A percentile compares a stretch with the other conserved stretches of the same genome.
Conservation (phyloP, 2,797 vertebrate genomes). For the Falco biarmicus region DNA sequence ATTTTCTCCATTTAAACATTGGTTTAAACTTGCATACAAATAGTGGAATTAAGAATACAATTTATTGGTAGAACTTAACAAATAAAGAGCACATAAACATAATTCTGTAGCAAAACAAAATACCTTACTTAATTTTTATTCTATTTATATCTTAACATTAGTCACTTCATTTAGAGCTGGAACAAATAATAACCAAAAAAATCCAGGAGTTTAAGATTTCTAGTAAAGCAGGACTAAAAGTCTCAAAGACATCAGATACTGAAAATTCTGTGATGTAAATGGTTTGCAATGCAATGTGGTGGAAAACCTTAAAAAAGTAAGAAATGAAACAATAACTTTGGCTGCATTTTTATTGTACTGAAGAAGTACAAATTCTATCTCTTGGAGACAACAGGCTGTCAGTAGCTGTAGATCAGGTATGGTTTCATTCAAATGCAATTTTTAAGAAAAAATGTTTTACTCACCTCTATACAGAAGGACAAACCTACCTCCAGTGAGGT, state of each 20-base stretch:
- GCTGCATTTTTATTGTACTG: background rate
- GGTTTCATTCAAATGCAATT: background rate
- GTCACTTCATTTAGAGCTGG: background rate
- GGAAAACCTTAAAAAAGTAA: background rate
- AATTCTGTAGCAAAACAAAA: background rate
- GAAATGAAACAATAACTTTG: background rate
- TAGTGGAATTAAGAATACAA: background rate
- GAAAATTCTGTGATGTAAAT: background rate
- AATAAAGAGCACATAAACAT: background rate
- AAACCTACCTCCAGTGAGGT: background rate
- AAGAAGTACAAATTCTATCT: background rate
- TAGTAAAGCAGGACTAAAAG: background rate
- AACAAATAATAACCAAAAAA: background rate
- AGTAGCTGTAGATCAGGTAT: background rate
- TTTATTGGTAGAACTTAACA: background rate
- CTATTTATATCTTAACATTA: background rate
- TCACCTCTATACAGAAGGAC: background rate
- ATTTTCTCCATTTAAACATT: background rate
- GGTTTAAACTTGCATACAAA: background rate
- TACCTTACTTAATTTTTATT: background rate
- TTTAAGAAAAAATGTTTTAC: background rate
- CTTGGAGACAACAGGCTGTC: background rate
- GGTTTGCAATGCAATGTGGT: accelerated
- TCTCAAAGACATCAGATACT: background rate
- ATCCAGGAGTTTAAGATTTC: background rate